Percentiles rank a stretch among this genome's conserved stretches.
Conservation (phyloP, 2,888 invertebrate genomes). For the Drosophila neonasuta region DNA sequence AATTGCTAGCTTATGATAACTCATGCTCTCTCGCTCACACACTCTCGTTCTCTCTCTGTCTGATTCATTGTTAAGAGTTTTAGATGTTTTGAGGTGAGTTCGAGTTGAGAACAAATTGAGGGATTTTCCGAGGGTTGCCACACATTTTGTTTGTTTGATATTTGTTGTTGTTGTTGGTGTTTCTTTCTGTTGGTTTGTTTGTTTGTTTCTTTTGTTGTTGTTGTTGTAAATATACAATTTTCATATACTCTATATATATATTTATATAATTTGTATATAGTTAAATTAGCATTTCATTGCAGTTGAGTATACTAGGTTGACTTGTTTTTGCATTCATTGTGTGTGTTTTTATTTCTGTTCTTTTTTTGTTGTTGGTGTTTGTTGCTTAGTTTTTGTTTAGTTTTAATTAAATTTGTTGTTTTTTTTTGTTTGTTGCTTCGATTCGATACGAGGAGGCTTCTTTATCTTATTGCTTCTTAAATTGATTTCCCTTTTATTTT, state of each 20-base stretch:
- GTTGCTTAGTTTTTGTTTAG: slow-evolving; percentile 18
- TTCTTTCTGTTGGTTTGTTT: slow-evolving; percentile 10
- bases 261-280: slow-evolving; percentile 61
- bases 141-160: slow-evolving; percentile 31
- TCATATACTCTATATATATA: slow-evolving; percentile 58
- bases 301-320: slow-evolving; percentile 74
- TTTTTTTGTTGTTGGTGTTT: slow-evolving; percentile 27
- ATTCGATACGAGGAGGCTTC: slow-evolving; percentile 58
- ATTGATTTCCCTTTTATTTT: slow-evolving; percentile 25
- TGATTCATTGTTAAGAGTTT: slow-evolving; percentile 19
- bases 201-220: slow-evolving; percentile 8
- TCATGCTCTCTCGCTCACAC: slow-evolving; percentile 1
- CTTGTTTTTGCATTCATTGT: slow-evolving; percentile 45
- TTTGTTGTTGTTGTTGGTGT: slow-evolving; percentile 9
- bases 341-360: slow-evolving; percentile 8
- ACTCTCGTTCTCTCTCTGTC: slow-evolving; percentile 5
- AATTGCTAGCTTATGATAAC: background rate
- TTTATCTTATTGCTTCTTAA: slow-evolving; percentile 66
- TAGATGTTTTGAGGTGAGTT: slow-evolving; percentile 7
- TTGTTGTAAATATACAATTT: slow-evolving; percentile 69
- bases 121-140: slow-evolving; percentile 17
- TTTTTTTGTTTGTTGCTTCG: slow-evolving; percentile 26
- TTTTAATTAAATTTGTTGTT: slow-evolving; percentile 11
- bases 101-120: background rate
- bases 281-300: slow-evolving; percentile 69